Evolutionary conservation across 2,113 vertebrate genomes (phyloP).

Genomic region (Lagopus muta): DNA sequence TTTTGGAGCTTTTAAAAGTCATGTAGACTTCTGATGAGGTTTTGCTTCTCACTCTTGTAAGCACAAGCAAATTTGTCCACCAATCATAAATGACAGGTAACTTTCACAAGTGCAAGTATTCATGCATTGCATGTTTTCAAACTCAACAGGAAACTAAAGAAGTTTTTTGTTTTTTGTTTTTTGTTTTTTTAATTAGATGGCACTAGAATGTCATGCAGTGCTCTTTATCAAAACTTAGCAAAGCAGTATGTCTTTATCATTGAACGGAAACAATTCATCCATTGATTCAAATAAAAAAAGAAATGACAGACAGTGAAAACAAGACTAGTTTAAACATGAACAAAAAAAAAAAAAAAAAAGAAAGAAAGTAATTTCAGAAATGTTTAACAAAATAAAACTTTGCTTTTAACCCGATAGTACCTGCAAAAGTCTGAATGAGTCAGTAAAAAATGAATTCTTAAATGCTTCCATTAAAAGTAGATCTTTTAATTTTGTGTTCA

Average conservation of each 20-base stretch:
- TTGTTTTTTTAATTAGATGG: not conserved
- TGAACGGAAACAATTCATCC: not conserved
- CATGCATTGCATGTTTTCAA: not conserved
- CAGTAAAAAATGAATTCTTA: not conserved
- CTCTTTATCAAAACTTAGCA: not conserved
- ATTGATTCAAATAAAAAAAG: not conserved
- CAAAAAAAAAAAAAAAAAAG: not conserved
- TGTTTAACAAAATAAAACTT: not conserved
- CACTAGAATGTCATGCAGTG: not conserved
- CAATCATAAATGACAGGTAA: not conserved
- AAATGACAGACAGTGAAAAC: not conserved
- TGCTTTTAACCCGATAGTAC: not conserved
- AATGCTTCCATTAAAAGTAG: not conserved
- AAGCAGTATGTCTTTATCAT: not conserved
- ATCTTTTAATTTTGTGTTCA: not conserved
- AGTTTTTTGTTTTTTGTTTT: not conserved
- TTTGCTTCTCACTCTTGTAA: not conserved
- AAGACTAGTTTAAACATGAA: not conserved
- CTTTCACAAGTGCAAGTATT: not conserved
- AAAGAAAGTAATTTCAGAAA: not conserved
- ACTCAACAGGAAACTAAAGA: not conserved
- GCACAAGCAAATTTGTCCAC: not conserved
- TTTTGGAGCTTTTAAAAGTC: not conserved
- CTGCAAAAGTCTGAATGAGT: not conserved
- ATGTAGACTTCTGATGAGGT: rapidly evolving